Evolutionary conservation across 37 sponge, comb jelly and placozoan species (phyloP).

Genomic region (Ephydatia muelleri): DNA sequence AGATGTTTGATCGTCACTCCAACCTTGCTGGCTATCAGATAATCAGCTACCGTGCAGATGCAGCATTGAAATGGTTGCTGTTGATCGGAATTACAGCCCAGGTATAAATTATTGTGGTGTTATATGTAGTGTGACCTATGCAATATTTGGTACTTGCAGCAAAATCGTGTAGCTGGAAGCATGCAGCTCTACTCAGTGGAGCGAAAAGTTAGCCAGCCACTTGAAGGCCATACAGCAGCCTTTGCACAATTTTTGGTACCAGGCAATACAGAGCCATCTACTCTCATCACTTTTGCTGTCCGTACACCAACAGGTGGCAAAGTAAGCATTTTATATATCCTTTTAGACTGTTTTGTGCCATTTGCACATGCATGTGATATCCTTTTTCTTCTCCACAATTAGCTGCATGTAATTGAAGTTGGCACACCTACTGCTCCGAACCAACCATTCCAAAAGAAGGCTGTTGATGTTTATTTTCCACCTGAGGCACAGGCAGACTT

Average conservation of each 20-base stretch:
- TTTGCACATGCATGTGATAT: not conserved
- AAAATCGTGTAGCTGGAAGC: slow-evolving; percentile 89
- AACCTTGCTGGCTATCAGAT: slow-evolving; percentile 93
- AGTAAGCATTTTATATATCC: slow-evolving; percentile 27
- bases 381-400: not conserved
- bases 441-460: slow-evolving; percentile 93
- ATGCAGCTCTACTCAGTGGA: slow-evolving; percentile 99
- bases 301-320: slow-evolving; percentile 85
- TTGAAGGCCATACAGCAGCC: slow-evolving; percentile 98
- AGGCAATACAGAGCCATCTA: slow-evolving; percentile 86
- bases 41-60: slow-evolving; percentile 96
- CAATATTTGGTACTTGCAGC: slow-evolving; percentile 6
- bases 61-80: slow-evolving; percentile 92
- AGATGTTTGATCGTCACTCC: slow-evolving; percentile 97
- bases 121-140: not conserved
- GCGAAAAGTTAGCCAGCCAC: slow-evolving; percentile 94
- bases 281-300: slow-evolving; percentile 94
- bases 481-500: slow-evolving; percentile 98
- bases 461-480: slow-evolving; percentile 94
- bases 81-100: slow-evolving; percentile 98
- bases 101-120: slow-evolving; percentile 9
- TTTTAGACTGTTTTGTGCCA: not conserved
- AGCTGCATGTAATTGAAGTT: slow-evolving; percentile 96
- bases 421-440: slow-evolving; percentile 91
- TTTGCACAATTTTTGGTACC: slow-evolving; percentile 90